Evolutionary conservation across 1,140 invertebrate genomes (phyloP).

Genomic region (Heliothis virescens): DNA sequence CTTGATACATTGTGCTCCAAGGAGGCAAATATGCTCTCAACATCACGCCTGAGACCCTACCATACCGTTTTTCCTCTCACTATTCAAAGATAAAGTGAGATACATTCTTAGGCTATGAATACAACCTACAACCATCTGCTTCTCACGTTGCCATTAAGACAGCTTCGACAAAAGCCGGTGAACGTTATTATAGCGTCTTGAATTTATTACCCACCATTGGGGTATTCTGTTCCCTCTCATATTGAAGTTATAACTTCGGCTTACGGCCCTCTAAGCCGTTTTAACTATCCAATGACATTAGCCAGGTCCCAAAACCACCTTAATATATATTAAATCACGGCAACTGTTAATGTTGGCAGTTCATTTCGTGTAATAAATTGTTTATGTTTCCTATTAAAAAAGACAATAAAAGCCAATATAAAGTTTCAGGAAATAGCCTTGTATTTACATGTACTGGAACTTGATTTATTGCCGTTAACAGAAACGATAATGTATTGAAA

Average conservation of each 20-base stretch:
- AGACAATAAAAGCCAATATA: constrained; percentile 16
- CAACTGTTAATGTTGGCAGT: constrained; percentile 10
- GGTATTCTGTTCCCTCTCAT: not conserved
- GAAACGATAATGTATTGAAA: not conserved
- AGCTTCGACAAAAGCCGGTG: no score
- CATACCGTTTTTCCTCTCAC: no score
- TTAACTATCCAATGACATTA: not conserved
- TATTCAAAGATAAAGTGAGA: no score
- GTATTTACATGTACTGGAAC: not conserved
- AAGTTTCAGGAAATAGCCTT: not conserved
- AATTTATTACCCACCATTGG: not conserved
- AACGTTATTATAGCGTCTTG: no score
- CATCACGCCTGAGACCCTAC: no score
- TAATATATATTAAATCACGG: constrained; percentile 26
- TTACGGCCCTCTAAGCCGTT: not conserved
- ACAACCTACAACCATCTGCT: no score
- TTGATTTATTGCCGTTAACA: not conserved
- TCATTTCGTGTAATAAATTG: constrained; percentile 10
- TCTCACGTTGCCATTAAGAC: no score
- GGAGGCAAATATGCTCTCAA: no score
- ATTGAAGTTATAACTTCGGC: not conserved
- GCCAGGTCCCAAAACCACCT: not conserved
- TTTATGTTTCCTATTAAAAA: constrained; percentile 24
- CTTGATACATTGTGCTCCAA: no score
- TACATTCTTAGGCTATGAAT: no score